phyloP scores from a whole-genome alignment of 2,797 vertebrate genomes.

The Hozukius guyotensis region DNA sequence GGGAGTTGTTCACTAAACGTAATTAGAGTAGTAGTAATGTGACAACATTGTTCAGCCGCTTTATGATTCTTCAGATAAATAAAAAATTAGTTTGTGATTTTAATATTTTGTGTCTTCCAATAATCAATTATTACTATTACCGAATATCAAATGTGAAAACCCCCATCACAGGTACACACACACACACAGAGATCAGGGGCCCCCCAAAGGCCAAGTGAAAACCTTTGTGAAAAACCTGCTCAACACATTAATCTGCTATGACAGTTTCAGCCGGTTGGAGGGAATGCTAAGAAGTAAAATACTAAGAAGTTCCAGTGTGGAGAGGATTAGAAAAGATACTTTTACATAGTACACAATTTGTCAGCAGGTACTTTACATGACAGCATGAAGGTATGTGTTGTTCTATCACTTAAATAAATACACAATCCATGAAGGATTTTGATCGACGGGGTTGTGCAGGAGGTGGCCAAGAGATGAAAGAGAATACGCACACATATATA shows the following conservation, averaged over 20 bases:
- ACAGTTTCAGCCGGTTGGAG: slow-evolving; percentile 23
- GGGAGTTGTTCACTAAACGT: neutral
- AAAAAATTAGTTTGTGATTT: neutral
- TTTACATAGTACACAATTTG: neutral
- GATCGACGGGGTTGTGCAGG: neutral
- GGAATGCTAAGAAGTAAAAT: slow-evolving; percentile 2
- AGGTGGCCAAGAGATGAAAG: slow-evolving; percentile 3
- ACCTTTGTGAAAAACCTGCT: slow-evolving; percentile 5
- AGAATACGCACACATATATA: neutral
- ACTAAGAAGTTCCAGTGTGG: slow-evolving; percentile 3
- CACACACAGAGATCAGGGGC: slow-evolving; percentile 5
- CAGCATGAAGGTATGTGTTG: neutral
- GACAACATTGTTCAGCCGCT: neutral
- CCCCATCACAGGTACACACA: neutral
- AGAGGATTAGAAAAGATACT: slow-evolving; percentile 36
- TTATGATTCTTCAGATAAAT: neutral
- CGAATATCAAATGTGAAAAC: neutral
- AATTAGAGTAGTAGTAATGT: neutral
- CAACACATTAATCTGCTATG: slow-evolving; percentile 25
- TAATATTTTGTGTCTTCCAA: neutral
- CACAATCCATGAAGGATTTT: neutral
- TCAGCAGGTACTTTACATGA: neutral
- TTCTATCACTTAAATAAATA: neutral
- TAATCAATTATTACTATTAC: neutral
- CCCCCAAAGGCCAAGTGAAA: slow-evolving; percentile 3